Conservation (phyloP, 2,113 vertebrate species). For the Hemichromis elongatus region DNA sequence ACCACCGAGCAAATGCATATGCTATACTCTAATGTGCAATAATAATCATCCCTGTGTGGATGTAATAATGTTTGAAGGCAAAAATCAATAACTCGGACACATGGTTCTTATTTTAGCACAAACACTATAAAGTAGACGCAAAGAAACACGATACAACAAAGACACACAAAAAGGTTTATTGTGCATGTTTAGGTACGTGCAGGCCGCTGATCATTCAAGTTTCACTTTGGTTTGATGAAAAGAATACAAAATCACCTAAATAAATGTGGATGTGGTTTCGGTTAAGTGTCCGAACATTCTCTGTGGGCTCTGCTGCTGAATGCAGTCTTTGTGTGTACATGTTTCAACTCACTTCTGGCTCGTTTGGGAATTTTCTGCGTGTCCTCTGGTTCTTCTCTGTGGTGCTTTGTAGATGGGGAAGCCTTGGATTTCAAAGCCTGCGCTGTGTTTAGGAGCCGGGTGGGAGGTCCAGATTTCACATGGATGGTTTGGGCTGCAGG, state of each 20-base stretch:
- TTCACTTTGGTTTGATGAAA: not conserved
- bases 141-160: not conserved
- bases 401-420: not conserved
- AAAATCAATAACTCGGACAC: not conserved
- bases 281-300: not conserved
- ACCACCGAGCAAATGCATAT: not conserved
- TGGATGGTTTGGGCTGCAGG: not conserved
- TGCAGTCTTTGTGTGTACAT: not conserved
- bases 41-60: not conserved
- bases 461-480: not conserved
- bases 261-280: not conserved
- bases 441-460: not conserved
- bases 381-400: not conserved
- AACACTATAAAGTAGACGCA: not conserved
- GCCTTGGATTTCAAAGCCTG: not conserved
- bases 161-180: not conserved
- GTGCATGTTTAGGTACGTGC: not conserved
- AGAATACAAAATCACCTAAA: not conserved
- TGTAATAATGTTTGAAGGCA: not conserved
- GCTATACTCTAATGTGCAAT: not conserved
- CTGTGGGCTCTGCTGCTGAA: not conserved
- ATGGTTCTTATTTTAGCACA: not conserved
- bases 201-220: fast-evolving
- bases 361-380: not conserved
- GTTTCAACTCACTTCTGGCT: not conserved